Evolutionary conservation across 2,888 invertebrate genomes (phyloP).

Genomic region (Tipula helvola): DNA sequence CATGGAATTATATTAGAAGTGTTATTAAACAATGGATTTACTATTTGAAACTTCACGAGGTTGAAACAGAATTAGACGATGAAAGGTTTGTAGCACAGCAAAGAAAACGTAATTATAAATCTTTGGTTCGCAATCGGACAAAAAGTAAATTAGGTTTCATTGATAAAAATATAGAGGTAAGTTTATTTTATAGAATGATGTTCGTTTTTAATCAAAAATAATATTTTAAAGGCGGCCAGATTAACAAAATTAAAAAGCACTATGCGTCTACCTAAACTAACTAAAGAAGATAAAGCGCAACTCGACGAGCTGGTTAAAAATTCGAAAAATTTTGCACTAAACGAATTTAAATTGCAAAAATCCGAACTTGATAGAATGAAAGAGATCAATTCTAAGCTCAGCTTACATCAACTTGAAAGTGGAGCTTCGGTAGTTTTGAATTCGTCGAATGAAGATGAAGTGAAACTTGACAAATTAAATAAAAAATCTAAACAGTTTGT

Average conservation of each 20-base stretch:
- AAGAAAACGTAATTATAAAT: neutral
- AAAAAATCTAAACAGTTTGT: neutral
- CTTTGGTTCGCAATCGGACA: neutral
- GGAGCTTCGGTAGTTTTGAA: neutral
- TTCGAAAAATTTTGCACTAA: neutral
- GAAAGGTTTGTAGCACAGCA: neutral
- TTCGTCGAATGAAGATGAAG: neutral
- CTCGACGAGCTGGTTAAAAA: neutral
- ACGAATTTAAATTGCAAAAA: neutral
- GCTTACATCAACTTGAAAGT: neutral
- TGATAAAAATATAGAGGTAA: neutral
- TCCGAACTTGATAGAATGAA: neutral
- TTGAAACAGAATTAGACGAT: neutral
- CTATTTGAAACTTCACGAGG: neutral
- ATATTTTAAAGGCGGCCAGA: neutral
- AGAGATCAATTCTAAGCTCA: neutral
- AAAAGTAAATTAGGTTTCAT: neutral
- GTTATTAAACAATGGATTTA: neutral
- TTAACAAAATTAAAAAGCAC: neutral
- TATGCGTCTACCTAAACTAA: neutral
- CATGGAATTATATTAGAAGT: neutral
- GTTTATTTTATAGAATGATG: neutral
- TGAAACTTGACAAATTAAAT: neutral
- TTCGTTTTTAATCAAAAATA: neutral
- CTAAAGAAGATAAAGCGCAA: neutral